phyloP scores from a whole-genome alignment of 2,888 invertebrate genomes.

The Charanyca ferruginea region DNA sequence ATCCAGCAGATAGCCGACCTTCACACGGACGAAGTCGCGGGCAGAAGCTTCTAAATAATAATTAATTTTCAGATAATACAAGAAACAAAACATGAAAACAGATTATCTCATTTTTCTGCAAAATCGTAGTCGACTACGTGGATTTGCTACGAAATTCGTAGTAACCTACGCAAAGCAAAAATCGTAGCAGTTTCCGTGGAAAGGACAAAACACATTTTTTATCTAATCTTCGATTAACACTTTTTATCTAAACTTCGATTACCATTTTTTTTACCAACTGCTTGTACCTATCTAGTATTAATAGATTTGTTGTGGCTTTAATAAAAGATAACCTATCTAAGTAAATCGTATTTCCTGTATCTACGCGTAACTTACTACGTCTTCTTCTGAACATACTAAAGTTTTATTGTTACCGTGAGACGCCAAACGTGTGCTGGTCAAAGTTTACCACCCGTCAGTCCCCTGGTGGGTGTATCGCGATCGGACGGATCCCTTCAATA shows the following conservation, averaged over 20 bases:
- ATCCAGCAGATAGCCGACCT: too few species aligned
- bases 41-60: too few species aligned
- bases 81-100: background rate
- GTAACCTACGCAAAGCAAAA: background rate
- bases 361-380: background rate
- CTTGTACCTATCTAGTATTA: too few species aligned
- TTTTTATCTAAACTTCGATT: background rate
- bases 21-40: too few species aligned
- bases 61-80: background rate
- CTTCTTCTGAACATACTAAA: background rate
- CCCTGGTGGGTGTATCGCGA: constrained; percentile 69
- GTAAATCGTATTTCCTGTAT: constrained; percentile 6
- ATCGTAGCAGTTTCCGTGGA: background rate
- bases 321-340: background rate
- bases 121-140: background rate
- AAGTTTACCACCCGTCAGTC: constrained; percentile 33
- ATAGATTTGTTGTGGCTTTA: background rate
- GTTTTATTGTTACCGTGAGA: constrained; percentile 10
- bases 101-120: background rate
- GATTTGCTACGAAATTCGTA: constrained; percentile 7
- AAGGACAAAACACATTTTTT: background rate
- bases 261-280: too few species aligned
- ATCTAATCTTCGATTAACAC: background rate
- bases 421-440: constrained; percentile 12
- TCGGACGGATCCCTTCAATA: constrained; percentile 77